Percentiles rank a stretch among this genome's conserved stretches.
Conservation (phyloP, 1,140 invertebrate genomes). For the Drosophila sturtevanti region DNA sequence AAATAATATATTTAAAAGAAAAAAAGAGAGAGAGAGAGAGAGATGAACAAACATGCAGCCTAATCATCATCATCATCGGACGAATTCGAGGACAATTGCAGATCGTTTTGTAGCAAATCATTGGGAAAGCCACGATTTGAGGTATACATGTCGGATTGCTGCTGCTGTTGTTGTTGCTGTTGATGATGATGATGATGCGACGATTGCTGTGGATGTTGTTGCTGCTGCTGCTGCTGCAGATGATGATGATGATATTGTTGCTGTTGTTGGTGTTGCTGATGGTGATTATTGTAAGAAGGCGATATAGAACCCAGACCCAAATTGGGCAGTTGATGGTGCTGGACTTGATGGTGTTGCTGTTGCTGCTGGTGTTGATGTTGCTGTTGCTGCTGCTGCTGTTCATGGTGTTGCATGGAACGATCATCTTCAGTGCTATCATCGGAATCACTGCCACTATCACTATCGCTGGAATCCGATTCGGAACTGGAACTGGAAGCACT, state of each 20-base stretch:
- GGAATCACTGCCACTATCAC: conserved; percentile 82
- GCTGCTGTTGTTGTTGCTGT: conserved; percentile 49
- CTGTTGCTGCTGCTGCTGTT: conserved; percentile 25
- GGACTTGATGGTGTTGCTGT: conserved; percentile 36
- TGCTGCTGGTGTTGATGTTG: conserved; percentile 25
- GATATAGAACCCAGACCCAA: conserved; percentile 50
- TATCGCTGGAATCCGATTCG: conserved; percentile 83
- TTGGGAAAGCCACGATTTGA: conserved; percentile 83
- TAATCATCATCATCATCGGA: conserved; percentile 81
- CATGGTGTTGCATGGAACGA: conserved; percentile 33
- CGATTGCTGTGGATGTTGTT: conserved; percentile 25
- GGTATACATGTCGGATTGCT: conserved; percentile 70
- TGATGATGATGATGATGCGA: conserved; percentile 60
- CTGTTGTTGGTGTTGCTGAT: conserved; percentile 57
- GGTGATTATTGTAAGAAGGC: conserved; percentile 74
- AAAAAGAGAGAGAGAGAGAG: too few relatives aligned
- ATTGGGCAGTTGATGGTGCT: conserved; percentile 54
- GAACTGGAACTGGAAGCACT: conserved; percentile 80
- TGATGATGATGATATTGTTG: conserved; percentile 63
- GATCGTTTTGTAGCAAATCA: conserved; percentile 87
- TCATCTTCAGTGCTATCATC: conserved; percentile 78
- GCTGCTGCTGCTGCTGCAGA: conserved; percentile 65
- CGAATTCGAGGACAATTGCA: conserved; percentile 85
- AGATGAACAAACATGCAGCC: conserved; percentile 22
- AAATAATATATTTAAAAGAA: conserved; percentile 30